Evolutionary conservation across 2,888 invertebrate species (phyloP).

Genomic region (Odontocolon sp.): DNA sequence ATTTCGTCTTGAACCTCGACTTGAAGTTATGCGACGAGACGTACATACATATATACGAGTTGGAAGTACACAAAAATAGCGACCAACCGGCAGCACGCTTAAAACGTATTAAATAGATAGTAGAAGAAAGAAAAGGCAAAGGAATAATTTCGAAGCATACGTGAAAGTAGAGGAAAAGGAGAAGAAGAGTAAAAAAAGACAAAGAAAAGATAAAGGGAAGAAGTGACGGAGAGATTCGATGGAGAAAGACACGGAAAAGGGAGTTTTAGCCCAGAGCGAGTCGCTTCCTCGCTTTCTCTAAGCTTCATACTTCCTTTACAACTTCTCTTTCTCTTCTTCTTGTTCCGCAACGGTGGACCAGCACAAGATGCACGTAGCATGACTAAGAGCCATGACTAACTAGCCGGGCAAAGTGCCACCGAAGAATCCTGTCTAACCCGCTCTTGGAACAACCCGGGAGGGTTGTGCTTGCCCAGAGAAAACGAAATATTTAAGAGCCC

Average conservation of each 20-base stretch:
- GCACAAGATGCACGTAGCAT: conserved; percentile 69
- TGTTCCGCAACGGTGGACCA: conserved; percentile 57
- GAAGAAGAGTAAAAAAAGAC: conserved; percentile 38
- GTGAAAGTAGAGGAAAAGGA: conserved; percentile 29
- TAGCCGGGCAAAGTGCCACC: conserved; percentile 75
- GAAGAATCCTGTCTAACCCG: conserved; percentile 71
- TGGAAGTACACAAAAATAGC: conserved; percentile 49
- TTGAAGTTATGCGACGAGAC: conserved; percentile 40
- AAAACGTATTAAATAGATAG: conserved; percentile 52
- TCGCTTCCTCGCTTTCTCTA: conserved; percentile 30
- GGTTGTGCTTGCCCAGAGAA: conserved; percentile 32
- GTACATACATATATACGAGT: neutral
- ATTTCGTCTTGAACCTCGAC: too few relatives aligned
- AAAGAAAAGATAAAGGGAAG: neutral
- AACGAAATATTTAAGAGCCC: conserved; percentile 39
- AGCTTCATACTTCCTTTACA: conserved; percentile 52
- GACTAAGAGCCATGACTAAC: conserved; percentile 79
- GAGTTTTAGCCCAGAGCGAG: conserved; percentile 37
- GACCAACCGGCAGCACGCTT: conserved; percentile 52
- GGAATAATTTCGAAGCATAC: conserved; percentile 32
- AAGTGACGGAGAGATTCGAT: conserved; percentile 26
- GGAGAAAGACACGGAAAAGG: conserved; percentile 30
- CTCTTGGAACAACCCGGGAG: conserved; percentile 48
- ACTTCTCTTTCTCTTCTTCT: conserved; percentile 42
- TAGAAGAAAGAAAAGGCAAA: conserved; percentile 32